A percentile compares a stretch with the other conserved stretches of the same genome.
These are phyloP conservation scores for Acestrorhynchus altus DNA, from an alignment of 2,797 vertebrate species.

Conservation along the genomic window DNA sequence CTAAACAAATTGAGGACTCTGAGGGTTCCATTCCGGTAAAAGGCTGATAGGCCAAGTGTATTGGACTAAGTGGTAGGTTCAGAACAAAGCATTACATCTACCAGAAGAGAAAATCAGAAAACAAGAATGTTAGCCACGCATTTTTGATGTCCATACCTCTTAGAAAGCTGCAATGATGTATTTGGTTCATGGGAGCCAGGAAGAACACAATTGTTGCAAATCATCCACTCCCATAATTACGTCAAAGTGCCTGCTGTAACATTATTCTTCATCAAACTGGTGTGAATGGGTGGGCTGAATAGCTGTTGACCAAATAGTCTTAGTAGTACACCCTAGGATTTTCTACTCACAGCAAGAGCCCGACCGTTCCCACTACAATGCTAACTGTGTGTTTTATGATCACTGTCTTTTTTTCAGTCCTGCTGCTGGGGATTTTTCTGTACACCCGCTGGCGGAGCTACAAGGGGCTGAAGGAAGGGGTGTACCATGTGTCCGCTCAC, in stretches of 20 bases:
- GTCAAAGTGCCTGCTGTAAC: no score
- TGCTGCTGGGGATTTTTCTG: slow-evolving; percentile 82
- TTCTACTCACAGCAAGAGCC: neutral
- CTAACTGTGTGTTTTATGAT: slow-evolving; percentile 6
- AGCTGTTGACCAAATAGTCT: no score
- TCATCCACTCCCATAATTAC: no score
- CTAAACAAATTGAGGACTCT: no score
- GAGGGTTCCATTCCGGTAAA: no score
- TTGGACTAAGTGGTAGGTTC: no score
- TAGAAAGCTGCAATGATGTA: neutral
- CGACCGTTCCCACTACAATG: neutral
- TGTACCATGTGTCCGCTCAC: slow-evolving; percentile 79
- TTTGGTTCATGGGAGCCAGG: neutral
- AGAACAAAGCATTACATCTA: no score
- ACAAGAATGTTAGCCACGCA: no score
- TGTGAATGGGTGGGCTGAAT: no score
- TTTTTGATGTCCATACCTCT: neutral
- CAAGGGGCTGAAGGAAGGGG: slow-evolving; percentile 80
- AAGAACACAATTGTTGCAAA: neutral
- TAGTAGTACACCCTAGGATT: neutral
- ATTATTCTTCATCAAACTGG: no score
- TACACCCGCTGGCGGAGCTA: slow-evolving; percentile 83
- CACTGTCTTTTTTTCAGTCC: slow-evolving; percentile 73
- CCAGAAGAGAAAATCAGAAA: no score
- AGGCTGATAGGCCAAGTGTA: no score